These are phyloP conservation scores for Brachionus koreanus DNA, from an alignment of 1,140 invertebrate genomes.

Conservation along the genomic window DNA sequence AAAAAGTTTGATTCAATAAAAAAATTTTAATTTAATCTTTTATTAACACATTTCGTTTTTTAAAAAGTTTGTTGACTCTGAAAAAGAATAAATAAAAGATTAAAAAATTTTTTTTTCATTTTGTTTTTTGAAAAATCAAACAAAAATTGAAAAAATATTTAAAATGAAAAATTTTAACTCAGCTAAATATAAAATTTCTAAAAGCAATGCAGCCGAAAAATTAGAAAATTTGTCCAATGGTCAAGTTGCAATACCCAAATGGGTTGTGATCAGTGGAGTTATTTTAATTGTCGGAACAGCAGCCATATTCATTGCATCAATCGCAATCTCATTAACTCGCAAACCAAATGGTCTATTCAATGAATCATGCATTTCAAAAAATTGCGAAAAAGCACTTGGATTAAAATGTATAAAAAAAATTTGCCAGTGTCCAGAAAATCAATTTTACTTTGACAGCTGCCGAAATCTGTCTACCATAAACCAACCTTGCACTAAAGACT, in stretches of 20 bases:
- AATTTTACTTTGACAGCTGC: not conserved
- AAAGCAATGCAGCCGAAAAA: not conserved
- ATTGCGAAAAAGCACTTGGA: not conserved
- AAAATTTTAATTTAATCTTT: no score
- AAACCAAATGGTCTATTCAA: not conserved
- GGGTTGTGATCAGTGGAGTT: not conserved
- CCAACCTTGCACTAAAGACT: not conserved
- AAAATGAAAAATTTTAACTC: not conserved
- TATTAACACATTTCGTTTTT: no score
- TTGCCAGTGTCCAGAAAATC: not conserved
- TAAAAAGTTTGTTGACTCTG: no score
- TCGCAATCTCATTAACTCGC: not conserved
- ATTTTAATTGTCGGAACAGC: not conserved
- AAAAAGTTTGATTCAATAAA: no score
- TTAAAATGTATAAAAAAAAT: not conserved
- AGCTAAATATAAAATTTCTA: not conserved
- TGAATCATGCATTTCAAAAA: not conserved
- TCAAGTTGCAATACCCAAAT: not conserved
- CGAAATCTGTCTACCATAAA: not conserved
- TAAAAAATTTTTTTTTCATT: no score
- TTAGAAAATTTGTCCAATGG: not conserved
- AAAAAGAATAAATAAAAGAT: no score
- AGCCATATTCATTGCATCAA: not conserved
- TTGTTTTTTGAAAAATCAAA: no score
- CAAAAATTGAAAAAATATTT: not conserved